Base-by-base conservation (phyloP, 1,140 invertebrate species). In the Hyposmocoma kahamanoa region DNA sequence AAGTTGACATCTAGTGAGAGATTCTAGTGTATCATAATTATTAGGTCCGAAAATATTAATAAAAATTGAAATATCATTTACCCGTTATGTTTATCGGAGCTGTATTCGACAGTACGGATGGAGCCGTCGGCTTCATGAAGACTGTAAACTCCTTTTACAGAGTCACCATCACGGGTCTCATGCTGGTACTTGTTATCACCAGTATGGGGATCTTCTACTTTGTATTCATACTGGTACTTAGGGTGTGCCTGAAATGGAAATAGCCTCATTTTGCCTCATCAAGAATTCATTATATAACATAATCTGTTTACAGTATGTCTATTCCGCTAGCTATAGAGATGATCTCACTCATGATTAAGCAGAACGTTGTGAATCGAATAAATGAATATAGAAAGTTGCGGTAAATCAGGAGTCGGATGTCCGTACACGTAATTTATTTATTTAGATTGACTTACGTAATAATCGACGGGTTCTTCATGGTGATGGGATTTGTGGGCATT, bases 141-240 rank as follows among this genome's bases (percentile, higher is more conserved):
- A 9, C 85, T 87, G 56, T 90, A 90, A 4, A 87, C 86, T 13
- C 90, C 90, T 64, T 87, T 88, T 19, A 90, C 89, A 9, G 80
- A 82, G 62, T 90, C 89, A 13, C 89, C 89, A 63, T 90, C 88
- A 8, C 89, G 82, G 47, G 86, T 79, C 64, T 90, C 89, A 58
- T 88, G 86, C 60, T 90, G 89, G 67, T 81, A 89, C 71, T 90
- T 90, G 69, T 87, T 89, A 63, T 90, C 89, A 10, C 90, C 89
- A 53, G 87, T 91, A 51, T 88, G 75, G 17, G 87, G 86, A 59
- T 90, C 90, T 51, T 89, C 86, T 5, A 91, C 88, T 68, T 88
- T 88, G 66, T 90, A 90, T 62, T 88, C 87, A 41, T 89, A 90
- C 42, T 88, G 87, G 59, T 90, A 91, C 57, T 90, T 89, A 4